Evolutionary conservation across 2,888 invertebrate genomes (phyloP), one percentile per base, ranked within the genome.

Genomic region (Anorthoa munda): DNA sequence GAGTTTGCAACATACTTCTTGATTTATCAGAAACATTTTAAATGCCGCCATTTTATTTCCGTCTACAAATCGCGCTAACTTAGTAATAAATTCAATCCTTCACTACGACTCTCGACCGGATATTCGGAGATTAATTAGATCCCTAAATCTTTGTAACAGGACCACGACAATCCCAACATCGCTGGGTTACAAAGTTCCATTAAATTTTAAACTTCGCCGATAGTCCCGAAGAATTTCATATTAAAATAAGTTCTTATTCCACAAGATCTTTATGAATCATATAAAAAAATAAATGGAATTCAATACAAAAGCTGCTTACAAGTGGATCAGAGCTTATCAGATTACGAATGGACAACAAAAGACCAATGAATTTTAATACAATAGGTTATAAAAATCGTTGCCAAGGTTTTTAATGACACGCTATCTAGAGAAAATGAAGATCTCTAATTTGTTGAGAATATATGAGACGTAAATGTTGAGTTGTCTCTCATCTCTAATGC

Each of bases 61-160:
- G 46, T 66, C 66, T 56, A 63, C 69, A 82, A 82, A 80, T 79
- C 61, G 67, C 15, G 68, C 75, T 67, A 74, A 83, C 81, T 81
- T 69, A 60, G 79, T 75, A 81, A 85, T 86, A 86, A 84, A 85
- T 82, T 73, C 66, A 87, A 85, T 83, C 79, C 86, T 79, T 84
- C 86, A 82, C 72, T 77, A 70, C 67, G 72, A 82, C 73, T 86
- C 71, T 68, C 86, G 77, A 79, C 81, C 85, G 89, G 88, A 90
- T 89, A 88, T 87, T 87, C 83, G 72, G 81, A 88, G 88, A 90
- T 89, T 90, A 91, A 92, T 91, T 88, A 90, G 90, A 86, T 87
- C 87, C 87, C 87, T 87, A 90, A 91, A 90, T 90, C 90, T 87
- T 89, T 84, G 88, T 87, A 85, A 86, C 86, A 86, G 86, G 87